phyloP scores from a whole-genome alignment of 2,113 vertebrate species.

The Halcyon malimbica region DNA sequence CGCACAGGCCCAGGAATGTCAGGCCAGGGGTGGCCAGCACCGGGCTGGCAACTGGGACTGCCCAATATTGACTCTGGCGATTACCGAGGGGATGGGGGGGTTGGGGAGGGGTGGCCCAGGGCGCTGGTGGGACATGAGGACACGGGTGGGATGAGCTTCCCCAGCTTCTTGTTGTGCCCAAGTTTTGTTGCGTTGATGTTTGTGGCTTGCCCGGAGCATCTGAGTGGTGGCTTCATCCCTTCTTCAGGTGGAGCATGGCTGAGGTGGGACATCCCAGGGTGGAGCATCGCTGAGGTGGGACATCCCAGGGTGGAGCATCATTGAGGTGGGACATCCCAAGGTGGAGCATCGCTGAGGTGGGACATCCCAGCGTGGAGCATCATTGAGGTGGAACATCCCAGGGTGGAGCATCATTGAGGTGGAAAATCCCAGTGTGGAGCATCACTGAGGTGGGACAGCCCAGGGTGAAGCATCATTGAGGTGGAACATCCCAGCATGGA shows the following conservation, averaged over 20 bases:
- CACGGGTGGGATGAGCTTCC: not conserved
- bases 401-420: no score
- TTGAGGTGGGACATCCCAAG: no score
- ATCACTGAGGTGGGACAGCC: no score
- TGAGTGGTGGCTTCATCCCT: not conserved
- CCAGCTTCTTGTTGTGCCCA: not conserved
- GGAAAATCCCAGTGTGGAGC: no score
- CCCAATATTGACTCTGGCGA: constrained; percentile 49
- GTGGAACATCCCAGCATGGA: no score
- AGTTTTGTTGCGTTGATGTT: not conserved
- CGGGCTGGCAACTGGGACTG: not conserved
- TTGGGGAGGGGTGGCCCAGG: not conserved
- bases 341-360: not conserved
- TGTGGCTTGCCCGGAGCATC: no score
- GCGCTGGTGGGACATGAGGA: not conserved
- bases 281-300: not conserved
- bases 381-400: no score
- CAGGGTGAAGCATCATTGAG: no score
- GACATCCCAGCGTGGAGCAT: no score
- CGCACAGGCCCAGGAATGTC: not conserved
- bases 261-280: not conserved
- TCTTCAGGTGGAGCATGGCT: not conserved
- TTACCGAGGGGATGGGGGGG: not conserved
- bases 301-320: not conserved
- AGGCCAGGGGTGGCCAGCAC: not conserved